Evolutionary conservation across 2,888 invertebrate species (phyloP), one percentile per base, ranked within the genome.

Genomic region (Brachyptera risi): DNA sequence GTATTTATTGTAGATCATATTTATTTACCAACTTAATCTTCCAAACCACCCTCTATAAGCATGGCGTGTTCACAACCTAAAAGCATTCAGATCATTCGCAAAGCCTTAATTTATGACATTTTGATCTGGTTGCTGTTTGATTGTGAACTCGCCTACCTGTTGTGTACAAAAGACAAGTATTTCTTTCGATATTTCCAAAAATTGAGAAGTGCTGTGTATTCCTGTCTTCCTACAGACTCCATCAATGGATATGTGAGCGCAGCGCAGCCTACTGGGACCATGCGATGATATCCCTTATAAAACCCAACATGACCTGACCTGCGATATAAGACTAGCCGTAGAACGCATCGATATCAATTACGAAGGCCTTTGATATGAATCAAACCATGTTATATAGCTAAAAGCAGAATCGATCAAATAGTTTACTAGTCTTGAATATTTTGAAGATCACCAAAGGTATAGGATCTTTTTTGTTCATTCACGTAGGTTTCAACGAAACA

Each of bases 211-310:
- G 51, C 51, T 51, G 51, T 51, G 54, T 54, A 35, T 37, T 37
- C 21, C 54, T 54, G 54, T 54, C 54, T 54, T 54, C 54, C 54
- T 54, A 5, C 3, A 21, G 37, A 35, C 51, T 37, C n/a, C 37
- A 23, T 24, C 47, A 24, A 24, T 7, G 47, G 31, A 31, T 5
- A 31, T 31, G 31, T 11, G 31, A 31, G 5, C 7, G 11, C 7
- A 31, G 31, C 5, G 21, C 17, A 44, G 19, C 44, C 44, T 21
- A 19, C 24, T 31, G 54, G 54, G 54, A 54, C 54, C 54, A 47
- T 21, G 2, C n/a, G n/a, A n/a, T n/a, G n/a, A n/a, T 2, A 3
- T 44, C 19, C 44, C 44, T 47, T 4, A 47, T n/a, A 17, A n/a
- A 13, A 47, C 47, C 47, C 3, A 24, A 47, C 47, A 17, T 17